phyloP scores from a whole-genome alignment of 2,888 invertebrate genomes.

The Lasioglossum lativentre region DNA sequence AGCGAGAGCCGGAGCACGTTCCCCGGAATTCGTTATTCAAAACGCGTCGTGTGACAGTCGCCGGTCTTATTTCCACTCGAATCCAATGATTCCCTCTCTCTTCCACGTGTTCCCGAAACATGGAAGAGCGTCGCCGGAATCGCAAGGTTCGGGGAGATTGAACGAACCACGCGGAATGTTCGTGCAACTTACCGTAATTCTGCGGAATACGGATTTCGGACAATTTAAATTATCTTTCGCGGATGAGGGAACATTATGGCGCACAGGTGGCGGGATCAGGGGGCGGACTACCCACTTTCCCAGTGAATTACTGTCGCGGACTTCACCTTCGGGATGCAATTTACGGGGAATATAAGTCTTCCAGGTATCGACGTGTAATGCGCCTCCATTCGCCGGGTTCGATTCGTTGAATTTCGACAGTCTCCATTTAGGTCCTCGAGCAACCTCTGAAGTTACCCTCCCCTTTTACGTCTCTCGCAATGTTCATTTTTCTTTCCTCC shows the following conservation, averaged over 20 bases:
- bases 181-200: constrained; percentile 61
- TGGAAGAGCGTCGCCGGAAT: constrained; percentile 41
- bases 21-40: constrained; percentile 20
- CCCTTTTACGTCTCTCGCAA: neutral
- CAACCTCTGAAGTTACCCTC: neutral
- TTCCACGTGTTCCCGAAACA: constrained; percentile 20
- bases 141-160: constrained; percentile 39
- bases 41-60: constrained; percentile 13
- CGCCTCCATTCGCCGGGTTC: constrained; percentile 35
- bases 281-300: constrained; percentile 45
- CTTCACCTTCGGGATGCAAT: constrained; percentile 63
- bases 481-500: neutral
- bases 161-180: constrained; percentile 50
- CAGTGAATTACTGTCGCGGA: constrained; percentile 57
- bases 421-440: neutral
- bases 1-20: neutral
- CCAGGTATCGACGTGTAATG: constrained; percentile 59
- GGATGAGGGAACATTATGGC: constrained; percentile 64
- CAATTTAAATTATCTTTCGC: constrained; percentile 63
- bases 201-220: constrained; percentile 49
- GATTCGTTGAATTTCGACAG: constrained; percentile 33
- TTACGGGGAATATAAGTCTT: constrained; percentile 57
- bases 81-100: neutral
- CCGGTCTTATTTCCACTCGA: constrained; percentile 14
- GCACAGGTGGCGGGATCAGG: neutral